Percentiles rank a stretch among this genome's conserved stretches.
These are phyloP conservation scores for Solea solea DNA, from an alignment of 2,113 vertebrate genomes.

Conservation along the genomic window DNA sequence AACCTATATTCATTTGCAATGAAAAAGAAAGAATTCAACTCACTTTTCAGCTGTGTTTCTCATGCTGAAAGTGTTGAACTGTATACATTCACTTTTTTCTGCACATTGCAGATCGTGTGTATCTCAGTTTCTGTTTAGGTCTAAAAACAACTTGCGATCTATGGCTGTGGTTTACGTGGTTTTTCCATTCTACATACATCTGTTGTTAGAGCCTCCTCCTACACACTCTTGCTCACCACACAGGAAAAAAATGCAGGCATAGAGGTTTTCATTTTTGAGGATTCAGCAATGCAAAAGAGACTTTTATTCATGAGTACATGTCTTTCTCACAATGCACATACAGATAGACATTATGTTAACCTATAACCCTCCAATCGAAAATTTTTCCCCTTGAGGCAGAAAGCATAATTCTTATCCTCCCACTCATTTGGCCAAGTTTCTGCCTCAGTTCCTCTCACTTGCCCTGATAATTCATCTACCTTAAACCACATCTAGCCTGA, in stretches of 20 bases:
- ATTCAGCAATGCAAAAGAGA: conserved; percentile 18
- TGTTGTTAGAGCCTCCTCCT: conserved; percentile 49
- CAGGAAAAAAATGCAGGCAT: conserved; percentile 25
- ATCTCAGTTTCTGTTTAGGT: conserved; percentile 38
- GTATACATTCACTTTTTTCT: conserved; percentile 12
- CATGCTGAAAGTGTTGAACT: not conserved
- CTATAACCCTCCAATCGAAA: conserved; percentile 8
- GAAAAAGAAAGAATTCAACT: not conserved
- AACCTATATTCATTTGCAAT: not conserved
- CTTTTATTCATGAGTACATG: conserved; percentile 49
- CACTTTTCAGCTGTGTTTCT: not conserved
- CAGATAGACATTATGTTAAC: conserved; percentile 38
- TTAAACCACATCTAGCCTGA: conserved; percentile 32
- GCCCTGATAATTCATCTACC: conserved; percentile 12
- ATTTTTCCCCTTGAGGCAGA: conserved; percentile 28
- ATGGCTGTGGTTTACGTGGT: conserved; percentile 62
- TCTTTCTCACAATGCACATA: conserved; percentile 19
- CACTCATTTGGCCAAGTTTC: conserved; percentile 28
- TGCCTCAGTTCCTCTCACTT: conserved; percentile 6
- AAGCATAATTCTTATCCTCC: conserved; percentile 38
- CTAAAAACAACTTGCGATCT: conserved; percentile 28
- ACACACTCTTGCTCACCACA: conserved; percentile 52
- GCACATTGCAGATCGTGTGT: conserved; percentile 19
- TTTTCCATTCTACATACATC: conserved; percentile 59
- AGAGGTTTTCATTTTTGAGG: conserved; percentile 52